These are phyloP conservation scores for Taenaris catops DNA, from an alignment of 2,888 invertebrate species.

Conservation along the genomic window DNA sequence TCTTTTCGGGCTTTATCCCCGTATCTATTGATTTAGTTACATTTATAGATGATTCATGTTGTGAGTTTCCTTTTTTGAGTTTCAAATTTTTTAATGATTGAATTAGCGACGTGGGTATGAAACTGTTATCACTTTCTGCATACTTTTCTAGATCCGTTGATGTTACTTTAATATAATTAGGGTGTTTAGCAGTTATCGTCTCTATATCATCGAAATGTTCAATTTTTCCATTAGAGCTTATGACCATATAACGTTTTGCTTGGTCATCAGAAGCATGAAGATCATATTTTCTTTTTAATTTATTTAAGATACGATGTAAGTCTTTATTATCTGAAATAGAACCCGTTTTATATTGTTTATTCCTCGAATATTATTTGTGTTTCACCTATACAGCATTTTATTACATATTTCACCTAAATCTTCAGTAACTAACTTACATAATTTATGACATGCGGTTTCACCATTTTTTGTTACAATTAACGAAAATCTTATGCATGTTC, in stretches of 20 bases:
- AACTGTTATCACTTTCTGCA: conserved; percentile 33
- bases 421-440: too few relatives aligned
- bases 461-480: too few relatives aligned
- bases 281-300: conserved; percentile 5
- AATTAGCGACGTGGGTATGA: conserved; percentile 26
- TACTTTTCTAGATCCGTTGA: conserved; percentile 30
- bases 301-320: conserved; percentile 4
- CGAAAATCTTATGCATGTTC: too few relatives aligned
- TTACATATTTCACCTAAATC: too few relatives aligned
- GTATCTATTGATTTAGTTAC: too few relatives aligned
- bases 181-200: conserved; percentile 27
- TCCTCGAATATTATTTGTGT: neutral
- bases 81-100: too few relatives aligned
- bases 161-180: conserved; percentile 29
- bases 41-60: too few relatives aligned
- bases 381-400: too few relatives aligned
- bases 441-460: too few relatives aligned
- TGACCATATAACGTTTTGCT: conserved; percentile 29
- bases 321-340: conserved; percentile 9
- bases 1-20: too few relatives aligned
- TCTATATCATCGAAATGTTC: conserved; percentile 39
- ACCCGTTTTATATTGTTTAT: too few relatives aligned
- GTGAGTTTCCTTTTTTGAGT: too few relatives aligned
- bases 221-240: conserved; percentile 41
- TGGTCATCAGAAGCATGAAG: conserved; percentile 16